Evolutionary conservation across 2,113 vertebrate genomes (phyloP).

Genomic region (Brachirus orientalis): DNA sequence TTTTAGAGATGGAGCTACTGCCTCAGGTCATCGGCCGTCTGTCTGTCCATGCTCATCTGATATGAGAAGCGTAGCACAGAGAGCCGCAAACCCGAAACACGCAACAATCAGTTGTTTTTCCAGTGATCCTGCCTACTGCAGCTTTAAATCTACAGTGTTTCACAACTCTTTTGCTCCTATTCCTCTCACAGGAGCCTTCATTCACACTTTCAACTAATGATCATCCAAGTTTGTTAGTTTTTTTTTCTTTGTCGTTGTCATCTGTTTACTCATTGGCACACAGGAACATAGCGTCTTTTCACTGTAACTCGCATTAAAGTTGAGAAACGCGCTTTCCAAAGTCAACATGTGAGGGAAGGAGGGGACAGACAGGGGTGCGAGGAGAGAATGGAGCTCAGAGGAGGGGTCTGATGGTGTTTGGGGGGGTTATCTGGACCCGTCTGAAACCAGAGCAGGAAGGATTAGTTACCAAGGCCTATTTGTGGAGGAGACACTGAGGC

Average conservation of each 20-base stretch:
- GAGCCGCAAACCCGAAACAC: no score
- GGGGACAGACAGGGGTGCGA: conserved; percentile 58
- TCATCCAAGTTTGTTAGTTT: neutral
- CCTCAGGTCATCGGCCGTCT: no score
- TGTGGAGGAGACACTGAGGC: conserved; percentile 84
- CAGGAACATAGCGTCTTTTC: conserved; percentile 48
- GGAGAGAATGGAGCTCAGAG: conserved; percentile 59
- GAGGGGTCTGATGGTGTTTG: conserved; percentile 56
- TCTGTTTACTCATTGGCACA: conserved; percentile 1
- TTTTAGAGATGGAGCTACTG: no score
- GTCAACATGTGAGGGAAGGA: conserved; percentile 70
- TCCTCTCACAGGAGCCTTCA: no score
- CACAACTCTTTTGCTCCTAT: no score
- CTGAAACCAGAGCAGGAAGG: conserved; percentile 81
- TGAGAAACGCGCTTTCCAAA: conserved; percentile 75
- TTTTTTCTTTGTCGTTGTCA: conserved; percentile 3
- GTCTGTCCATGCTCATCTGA: no score
- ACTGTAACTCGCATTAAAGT: conserved; percentile 73
- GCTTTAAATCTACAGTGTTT: no score
- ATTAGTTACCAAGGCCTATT: conserved; percentile 82
- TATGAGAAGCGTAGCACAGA: no score
- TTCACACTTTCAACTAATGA: no score
- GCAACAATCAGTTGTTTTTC: no score
- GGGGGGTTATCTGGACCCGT: conserved; percentile 75
- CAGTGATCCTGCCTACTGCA: no score